Base-by-base conservation (phyloP, 2,888 invertebrate genomes). In the Acronicta alni region DNA sequence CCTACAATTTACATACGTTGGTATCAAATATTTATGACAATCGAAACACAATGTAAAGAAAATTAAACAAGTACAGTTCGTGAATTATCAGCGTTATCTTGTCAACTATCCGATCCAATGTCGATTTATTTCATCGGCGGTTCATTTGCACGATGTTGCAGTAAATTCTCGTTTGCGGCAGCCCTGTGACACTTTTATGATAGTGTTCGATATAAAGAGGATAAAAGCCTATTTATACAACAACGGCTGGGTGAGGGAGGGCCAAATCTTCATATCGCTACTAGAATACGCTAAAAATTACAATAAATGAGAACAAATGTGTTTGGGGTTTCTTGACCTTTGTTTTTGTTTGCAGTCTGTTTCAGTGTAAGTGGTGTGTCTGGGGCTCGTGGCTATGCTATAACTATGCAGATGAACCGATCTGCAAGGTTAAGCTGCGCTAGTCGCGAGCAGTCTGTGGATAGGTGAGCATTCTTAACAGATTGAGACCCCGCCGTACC, bases 111-210 rank as follows among this genome's bases (percentile, higher is more conserved):
- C 69, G 78, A 72, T 77, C 75, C 82, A 71, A 77, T 63, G 79
- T 76, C 85, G 88, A 90, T 90, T 90, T 89, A 89, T 90, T 83
- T 83, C 83, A 83, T 86, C 82, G 85, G 72, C 76, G 83, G 82
- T 89, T 93, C 91, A 93, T 93, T 93, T 93, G 91, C 91, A 91
- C 91, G 87, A 83, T 73, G 79, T 76, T 72, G 67, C 80, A 85
- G 84, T 93, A 91, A 89, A 92, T 93, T 86, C 92, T 92, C 91
- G 91, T 92, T 93, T 92, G 91, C 83, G 87, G 84, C 83, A 85
- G 81, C 81, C 86, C 80, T 78, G 80, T 89, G 93, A 93, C 93
- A 92, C 89, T 92, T 93, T 93, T 93, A 93, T 92, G 91, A 92
- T 91, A 87, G 84, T 81, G 80, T 80, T 76, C 79, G 76, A 83